Evolutionary conservation across 2,113 vertebrate species (phyloP), one percentile per base, ranked within the genome.

Genomic region (Geococcyx californianus): DNA sequence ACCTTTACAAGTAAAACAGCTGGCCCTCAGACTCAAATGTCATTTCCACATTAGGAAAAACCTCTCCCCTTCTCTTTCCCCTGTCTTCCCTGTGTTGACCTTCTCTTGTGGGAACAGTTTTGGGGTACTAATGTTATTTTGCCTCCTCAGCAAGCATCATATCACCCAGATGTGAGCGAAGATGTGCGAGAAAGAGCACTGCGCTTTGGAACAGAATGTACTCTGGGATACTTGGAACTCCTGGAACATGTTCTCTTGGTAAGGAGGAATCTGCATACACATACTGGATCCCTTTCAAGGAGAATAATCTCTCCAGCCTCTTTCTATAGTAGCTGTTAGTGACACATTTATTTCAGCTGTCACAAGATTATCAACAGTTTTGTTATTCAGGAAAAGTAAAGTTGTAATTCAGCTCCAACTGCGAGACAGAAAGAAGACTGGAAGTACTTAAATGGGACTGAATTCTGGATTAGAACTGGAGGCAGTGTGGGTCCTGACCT

Each of bases 231-330:
- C 95, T 44, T 99, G 94, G 98, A 98, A 63, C 98, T 99, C 89
- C 98, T 99, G 84, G 99, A 99, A 90, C 99, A 99, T 3, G 99
- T 99, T 38, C 98, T 99, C 40, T 97, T 98, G 98, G 99, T 99
- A 59, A 98, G 98, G 44, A 83, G 8, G 7, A 9, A 5, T 11
- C 89, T 85, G 18, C 44, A 38, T 51, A 26, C 16, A 17, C 2
- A 0, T 8, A 2, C 7, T 62, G 31, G 9, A 11, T 3, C 23
- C 14, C 11, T 80, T 68, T 34, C n/a, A 42, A 16, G 24, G 52
- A 83, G 16, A 70, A 40, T 24, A 1, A n/a, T 58, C 19, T 42
- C 36, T 31, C 60, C 51, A 25, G 72, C 3, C 28, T 68, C n/a
- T 69, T 75, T 52, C 33, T 80, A 0, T 6, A 68, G 21, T n/a